phyloP scores from a whole-genome alignment of 2,797 vertebrate species.

The Brachyalestes nurse region DNA sequence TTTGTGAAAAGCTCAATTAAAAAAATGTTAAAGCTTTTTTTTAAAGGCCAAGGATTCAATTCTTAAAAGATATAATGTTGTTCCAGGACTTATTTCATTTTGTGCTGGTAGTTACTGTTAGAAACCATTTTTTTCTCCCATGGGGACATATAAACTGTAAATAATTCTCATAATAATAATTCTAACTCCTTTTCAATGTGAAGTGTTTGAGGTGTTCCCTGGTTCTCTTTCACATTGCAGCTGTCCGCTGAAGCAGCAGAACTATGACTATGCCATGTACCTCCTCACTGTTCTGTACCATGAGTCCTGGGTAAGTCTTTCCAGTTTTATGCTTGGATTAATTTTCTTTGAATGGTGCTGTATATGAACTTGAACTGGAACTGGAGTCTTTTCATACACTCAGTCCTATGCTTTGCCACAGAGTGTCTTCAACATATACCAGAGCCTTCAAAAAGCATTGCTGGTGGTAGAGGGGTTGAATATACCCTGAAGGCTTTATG shows the following conservation, averaged over 20 bases:
- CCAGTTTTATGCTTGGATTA: neutral
- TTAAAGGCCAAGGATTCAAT: too few species aligned
- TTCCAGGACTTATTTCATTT: neutral
- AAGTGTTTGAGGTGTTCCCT: neutral
- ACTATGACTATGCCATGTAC: conserved; percentile 90
- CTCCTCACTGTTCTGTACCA: conserved; percentile 96
- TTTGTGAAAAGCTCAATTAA: neutral
- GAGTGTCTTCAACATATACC: neutral
- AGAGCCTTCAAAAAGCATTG: neutral
- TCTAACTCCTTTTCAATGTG: neutral
- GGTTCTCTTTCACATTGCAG: conserved; percentile 66
- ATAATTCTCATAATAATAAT: neutral
- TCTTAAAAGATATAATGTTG: neutral
- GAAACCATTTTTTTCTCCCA: neutral
- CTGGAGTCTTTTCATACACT: neutral
- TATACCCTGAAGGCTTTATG: conserved; percentile 61
- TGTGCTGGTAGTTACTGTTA: too few species aligned
- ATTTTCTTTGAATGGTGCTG: neutral
- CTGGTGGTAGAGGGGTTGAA: conserved; percentile 54
- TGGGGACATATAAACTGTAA: neutral
- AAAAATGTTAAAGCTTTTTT: neutral
- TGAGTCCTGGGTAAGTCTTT: conserved; percentile 94
- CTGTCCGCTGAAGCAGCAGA: conserved; percentile 92
- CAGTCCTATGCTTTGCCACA: neutral
- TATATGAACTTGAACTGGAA: too few species aligned